Evolutionary conservation across 2,113 vertebrate genomes (phyloP).

Genomic region (Oryctolagus cuniculus): DNA sequence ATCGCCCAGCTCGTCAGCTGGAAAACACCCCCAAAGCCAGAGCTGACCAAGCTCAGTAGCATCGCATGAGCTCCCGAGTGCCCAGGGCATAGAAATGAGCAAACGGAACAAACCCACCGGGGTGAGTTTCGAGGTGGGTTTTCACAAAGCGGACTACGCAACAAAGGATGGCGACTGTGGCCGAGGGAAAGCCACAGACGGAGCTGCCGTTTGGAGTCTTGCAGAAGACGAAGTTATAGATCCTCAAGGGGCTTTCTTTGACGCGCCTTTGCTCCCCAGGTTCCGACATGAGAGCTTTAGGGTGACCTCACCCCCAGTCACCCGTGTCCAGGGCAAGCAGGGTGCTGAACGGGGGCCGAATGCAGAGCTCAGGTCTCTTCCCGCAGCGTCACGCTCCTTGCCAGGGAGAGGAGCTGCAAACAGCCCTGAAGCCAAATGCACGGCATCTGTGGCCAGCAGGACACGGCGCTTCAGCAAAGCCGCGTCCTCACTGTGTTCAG

Average conservation of each 20-base stretch:
- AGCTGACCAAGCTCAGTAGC: not conserved
- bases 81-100: not conserved
- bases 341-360: not conserved
- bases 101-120: not conserved
- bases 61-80: not conserved
- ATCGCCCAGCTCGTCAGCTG: not conserved
- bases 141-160: not conserved
- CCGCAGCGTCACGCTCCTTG: too few relatives aligned
- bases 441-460: not conserved
- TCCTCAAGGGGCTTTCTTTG: not conserved
- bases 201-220: not conserved
- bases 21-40: not conserved
- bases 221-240: constrained; percentile 7
- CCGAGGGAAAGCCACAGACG: not conserved
- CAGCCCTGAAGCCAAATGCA: not conserved
- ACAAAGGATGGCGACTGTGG: not conserved
- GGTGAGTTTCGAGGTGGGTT: not conserved
- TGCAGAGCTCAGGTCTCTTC: not conserved
- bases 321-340: not conserved
- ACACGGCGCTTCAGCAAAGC: too few relatives aligned
- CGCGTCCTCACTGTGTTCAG: not conserved
- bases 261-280: not conserved
- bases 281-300: not conserved
- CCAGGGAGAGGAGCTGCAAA: not conserved
- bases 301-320: not conserved